Base-by-base conservation (phyloP, 2,113 vertebrate species). In the Pyrgilauda ruficollis region DNA sequence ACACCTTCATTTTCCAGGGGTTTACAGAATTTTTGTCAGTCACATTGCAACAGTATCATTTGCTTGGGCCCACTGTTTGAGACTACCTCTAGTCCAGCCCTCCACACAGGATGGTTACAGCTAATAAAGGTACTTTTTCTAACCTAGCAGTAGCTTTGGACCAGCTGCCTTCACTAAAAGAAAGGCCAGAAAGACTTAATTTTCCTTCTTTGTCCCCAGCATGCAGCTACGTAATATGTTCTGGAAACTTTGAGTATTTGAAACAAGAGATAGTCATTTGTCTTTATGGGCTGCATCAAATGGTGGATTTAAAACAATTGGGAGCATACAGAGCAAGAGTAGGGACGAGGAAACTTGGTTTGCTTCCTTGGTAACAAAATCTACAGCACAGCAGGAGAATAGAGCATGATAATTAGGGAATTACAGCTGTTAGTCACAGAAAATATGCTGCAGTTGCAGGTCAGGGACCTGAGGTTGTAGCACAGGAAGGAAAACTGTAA, bases 401-500 rank as follows among this genome's bases (percentile, higher is more conserved):
- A 84, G 96, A 98, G 97, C 97, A 97, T 98, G 98, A 97, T 97
- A 98, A 98, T 98, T 98, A 98, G 96, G 95, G 96, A 96, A 97
- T 98, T 97, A 97, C 95, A 95, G 95, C 97, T 96, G 95, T 98
- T 98, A 98, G 98, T 98, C 98, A 96, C 96, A 97, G 95, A 97
- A 97, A 95, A 98, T 97, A 97, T 79, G 96, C 95, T 91, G 90
- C 94, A 97, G 96, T 97, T 95, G 96, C 92, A 97, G 98, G 98
- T 98, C 98, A 97, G 69, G 81, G 97, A 97, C 96, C 97, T 92
- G 87, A 97, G 96, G 97, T 94, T 97, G 93, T 78, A 83, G 76
- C 94, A 97, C 97, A 98, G 98, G 98, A 98, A 98, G 97, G 87
- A 97, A 97, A 97, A 97, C 76, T 97, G 94, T 98, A 98, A 98